These are phyloP conservation scores for Anhinga rufa DNA, from an alignment of 2,113 vertebrate species.

Conservation along the genomic window DNA sequence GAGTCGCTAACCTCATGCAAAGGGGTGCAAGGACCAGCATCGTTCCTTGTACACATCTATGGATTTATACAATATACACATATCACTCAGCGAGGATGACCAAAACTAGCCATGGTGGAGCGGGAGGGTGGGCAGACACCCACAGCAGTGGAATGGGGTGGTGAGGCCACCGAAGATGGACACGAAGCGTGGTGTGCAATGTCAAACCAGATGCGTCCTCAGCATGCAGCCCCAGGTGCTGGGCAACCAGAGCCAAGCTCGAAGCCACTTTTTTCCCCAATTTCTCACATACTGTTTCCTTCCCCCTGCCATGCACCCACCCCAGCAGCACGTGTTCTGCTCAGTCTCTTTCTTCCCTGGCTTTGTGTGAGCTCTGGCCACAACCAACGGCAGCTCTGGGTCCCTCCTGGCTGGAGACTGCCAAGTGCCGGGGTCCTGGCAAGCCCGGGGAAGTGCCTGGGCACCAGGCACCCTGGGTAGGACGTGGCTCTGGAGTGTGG, in stretches of 20 bases:
- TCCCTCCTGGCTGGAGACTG: background rate
- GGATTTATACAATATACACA: background rate
- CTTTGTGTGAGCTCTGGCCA: background rate
- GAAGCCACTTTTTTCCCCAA: background rate
- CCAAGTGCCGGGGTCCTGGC: fast-evolving
- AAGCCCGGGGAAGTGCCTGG: background rate
- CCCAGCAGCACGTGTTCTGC: background rate
- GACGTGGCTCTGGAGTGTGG: background rate
- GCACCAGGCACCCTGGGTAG: background rate
- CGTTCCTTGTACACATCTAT: background rate
- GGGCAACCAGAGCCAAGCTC: background rate
- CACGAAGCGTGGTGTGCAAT: fast-evolving
- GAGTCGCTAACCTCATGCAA: background rate
- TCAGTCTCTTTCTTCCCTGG: background rate
- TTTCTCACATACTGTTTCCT: background rate
- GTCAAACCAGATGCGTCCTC: background rate
- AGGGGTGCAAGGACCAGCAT: background rate
- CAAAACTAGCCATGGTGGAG: background rate
- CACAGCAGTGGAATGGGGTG: background rate
- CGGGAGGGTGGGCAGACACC: background rate
- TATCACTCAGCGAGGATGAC: fast-evolving
- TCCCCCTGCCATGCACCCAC: background rate
- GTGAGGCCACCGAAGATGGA: background rate
- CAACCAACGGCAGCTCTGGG: background rate
- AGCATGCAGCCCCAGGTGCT: background rate